phyloP scores from a whole-genome alignment of 2,888 invertebrate genomes.

The Pristionchus maxplancki region DNA sequence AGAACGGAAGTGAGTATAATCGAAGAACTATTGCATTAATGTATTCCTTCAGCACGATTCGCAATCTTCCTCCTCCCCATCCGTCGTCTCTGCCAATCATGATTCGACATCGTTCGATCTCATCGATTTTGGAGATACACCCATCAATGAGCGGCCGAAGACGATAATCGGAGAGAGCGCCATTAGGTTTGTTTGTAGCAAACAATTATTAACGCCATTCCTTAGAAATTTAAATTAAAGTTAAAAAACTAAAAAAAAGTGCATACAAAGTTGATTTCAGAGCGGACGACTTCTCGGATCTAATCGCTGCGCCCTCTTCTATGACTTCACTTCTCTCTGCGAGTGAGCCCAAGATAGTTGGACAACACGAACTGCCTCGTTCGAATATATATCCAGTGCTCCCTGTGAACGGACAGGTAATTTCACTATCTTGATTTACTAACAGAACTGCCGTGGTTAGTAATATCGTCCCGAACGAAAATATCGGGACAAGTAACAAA shows the following conservation, averaged over 20 bases:
- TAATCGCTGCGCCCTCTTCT: neutral
- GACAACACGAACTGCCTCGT: no score
- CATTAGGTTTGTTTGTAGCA: neutral
- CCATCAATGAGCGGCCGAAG: neutral
- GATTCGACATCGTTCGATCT: neutral
- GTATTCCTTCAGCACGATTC: constrained; percentile 20
- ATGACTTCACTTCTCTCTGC: neutral
- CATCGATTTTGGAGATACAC: constrained; percentile 51
- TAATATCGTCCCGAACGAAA: no score
- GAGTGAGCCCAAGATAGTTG: no score
- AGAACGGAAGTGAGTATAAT: constrained; percentile 6
- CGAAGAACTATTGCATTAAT: no score
- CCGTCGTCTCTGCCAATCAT: neutral
- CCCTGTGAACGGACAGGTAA: constrained; percentile 16
- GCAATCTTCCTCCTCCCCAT: neutral
- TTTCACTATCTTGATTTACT: neutral
- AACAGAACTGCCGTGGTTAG: no score
- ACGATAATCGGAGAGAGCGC: neutral
- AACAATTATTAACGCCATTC: no score
- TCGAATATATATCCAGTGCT: neutral
- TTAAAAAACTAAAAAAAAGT: no score
- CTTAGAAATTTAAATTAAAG: no score
- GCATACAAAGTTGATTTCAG: neutral
- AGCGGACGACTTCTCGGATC: constrained; percentile 43
- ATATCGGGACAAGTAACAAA: no score